These are phyloP conservation scores for Trachymyrmex cornetzi DNA, from an alignment of 1,140 invertebrate genomes.

Conservation along the genomic window DNA sequence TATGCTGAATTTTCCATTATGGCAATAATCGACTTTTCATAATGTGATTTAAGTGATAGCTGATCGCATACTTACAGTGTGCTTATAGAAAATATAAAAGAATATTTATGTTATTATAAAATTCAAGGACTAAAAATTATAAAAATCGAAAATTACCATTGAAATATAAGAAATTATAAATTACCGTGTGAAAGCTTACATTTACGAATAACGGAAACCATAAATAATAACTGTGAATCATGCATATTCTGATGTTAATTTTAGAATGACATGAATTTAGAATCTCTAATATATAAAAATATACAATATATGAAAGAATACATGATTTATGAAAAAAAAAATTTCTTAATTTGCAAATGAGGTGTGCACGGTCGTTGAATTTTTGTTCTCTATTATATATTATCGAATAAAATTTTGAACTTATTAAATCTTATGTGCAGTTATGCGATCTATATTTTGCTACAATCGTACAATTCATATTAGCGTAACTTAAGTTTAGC, in stretches of 20 bases:
- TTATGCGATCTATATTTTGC: neutral
- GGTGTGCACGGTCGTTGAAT: neutral
- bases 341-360: neutral
- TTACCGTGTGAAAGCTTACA: neutral
- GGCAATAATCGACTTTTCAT: neutral
- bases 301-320: too few relatives aligned
- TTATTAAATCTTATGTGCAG: neutral
- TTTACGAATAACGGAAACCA: neutral
- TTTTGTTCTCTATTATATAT: constrained; percentile 2
- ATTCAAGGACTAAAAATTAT: neutral
- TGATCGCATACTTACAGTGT: neutral
- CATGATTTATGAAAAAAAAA: neutral
- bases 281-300: neutral
- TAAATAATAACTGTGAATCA: neutral
- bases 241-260: neutral
- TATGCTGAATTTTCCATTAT: neutral
- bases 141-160: neutral
- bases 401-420: neutral
- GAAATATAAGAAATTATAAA: neutral
- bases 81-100: neutral
- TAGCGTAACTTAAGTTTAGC: neutral
- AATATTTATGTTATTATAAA: neutral
- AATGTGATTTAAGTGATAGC: neutral
- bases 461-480: neutral
- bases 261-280: neutral